These are phyloP conservation scores for Meloidogyne chitwoodi DNA, from an alignment of 1,140 invertebrate genomes.

Conservation along the genomic window DNA sequence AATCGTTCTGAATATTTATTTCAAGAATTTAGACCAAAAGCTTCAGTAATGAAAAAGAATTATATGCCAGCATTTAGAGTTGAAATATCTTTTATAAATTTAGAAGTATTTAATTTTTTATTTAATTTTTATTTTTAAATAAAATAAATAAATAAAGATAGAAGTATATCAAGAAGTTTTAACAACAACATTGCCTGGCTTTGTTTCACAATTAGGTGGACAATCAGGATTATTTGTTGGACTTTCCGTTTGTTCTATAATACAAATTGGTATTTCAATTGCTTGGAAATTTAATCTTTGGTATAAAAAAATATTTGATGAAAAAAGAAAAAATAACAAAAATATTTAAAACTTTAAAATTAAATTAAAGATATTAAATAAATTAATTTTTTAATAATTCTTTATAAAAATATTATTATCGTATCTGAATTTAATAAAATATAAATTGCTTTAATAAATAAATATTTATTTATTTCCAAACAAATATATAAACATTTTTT, in stretches of 20 bases:
- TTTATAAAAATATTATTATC: too few relatives aligned
- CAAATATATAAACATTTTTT: too few relatives aligned
- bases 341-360: too few relatives aligned
- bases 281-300: constrained; percentile 9
- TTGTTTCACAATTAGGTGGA: constrained; percentile 59
- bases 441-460: too few relatives aligned
- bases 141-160: constrained; percentile 9
- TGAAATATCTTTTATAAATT: constrained; percentile 14
- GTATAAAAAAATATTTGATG: not conserved
- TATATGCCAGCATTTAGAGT: constrained; percentile 5
- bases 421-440: too few relatives aligned
- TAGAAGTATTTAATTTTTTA: not conserved
- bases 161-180: constrained; percentile 48
- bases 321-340: not conserved
- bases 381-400: too few relatives aligned
- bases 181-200: constrained; percentile 55
- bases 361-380: too few relatives aligned
- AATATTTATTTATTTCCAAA: not conserved
- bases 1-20: constrained; percentile 7
- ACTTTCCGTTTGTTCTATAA: constrained; percentile 12
- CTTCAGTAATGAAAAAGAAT: not conserved
- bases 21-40: not conserved
- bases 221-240: constrained; percentile 31
- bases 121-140: not conserved
- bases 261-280: constrained; percentile 16